Percentiles rank a stretch among this genome's conserved stretches.
phyloP scores from a whole-genome alignment of 1,140 invertebrate genomes.

The Neodiprion virginianus region DNA sequence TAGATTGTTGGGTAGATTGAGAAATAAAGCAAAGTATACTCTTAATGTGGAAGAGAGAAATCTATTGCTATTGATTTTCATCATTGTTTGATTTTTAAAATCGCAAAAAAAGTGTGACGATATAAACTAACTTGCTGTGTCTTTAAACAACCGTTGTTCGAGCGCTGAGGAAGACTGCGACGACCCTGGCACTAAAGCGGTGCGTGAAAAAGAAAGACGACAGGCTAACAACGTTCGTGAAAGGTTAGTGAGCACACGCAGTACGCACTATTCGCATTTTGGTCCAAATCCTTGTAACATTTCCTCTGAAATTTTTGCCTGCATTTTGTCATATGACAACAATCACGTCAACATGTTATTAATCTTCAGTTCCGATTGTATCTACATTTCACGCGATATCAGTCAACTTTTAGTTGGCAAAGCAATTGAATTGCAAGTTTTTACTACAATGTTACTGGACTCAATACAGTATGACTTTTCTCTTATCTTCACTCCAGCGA shows the following conservation, averaged over 20 bases:
- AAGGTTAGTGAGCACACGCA: constrained; percentile 78
- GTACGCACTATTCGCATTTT: constrained; percentile 52
- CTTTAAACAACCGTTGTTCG: constrained; percentile 70
- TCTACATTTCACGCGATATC: background rate
- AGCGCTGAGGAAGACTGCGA: constrained; percentile 78
- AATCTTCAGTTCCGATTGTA: background rate
- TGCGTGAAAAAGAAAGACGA: constrained; percentile 93
- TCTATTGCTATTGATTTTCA: background rate
- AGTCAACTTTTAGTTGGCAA: background rate
- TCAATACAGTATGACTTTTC: no score
- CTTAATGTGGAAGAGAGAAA: background rate
- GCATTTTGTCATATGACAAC: background rate
- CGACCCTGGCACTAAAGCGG: constrained; percentile 89
- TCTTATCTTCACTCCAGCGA: no score
- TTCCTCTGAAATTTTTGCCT: background rate
- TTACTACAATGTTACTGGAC: no score
- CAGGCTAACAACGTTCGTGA: constrained; percentile 99
- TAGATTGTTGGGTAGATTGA: no score
- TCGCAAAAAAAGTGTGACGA: background rate
- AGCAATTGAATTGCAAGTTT: no score
- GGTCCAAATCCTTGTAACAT: constrained; percentile 19
- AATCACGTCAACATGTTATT: background rate
- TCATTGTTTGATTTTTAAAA: no score
- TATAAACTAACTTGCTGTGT: constrained; percentile 54
- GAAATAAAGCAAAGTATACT: background rate